Conservation (phyloP, 2,113 vertebrate species). For the Rattus norvegicus region DNA sequence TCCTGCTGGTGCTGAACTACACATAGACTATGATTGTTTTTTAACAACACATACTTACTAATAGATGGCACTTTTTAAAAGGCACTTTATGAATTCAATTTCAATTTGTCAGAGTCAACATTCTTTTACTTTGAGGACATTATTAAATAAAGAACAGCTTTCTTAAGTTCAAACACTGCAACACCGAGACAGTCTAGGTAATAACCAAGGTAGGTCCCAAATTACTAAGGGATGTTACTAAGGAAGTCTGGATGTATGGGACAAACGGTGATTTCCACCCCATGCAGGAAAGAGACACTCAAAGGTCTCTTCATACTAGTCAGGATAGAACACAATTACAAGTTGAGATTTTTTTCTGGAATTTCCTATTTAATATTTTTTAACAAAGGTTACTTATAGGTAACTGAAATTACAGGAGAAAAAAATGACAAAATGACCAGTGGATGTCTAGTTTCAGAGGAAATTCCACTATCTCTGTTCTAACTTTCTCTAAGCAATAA, state of each 20-base stretch:
- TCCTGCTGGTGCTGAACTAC: neutral
- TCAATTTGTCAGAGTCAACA: neutral
- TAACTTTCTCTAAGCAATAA: neutral
- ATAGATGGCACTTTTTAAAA: neutral
- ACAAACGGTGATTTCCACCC: neutral
- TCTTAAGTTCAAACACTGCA: neutral
- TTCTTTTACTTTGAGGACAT: neutral
- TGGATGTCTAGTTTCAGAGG: neutral
- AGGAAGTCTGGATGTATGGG: neutral
- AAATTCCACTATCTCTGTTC: neutral
- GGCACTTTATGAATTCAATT: neutral
- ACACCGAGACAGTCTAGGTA: neutral
- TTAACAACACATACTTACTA: neutral
- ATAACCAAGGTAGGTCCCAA: neutral
- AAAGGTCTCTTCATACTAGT: neutral
- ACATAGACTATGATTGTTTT: neutral
- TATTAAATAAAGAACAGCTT: neutral
- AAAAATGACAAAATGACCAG: neutral
- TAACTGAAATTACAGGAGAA: neutral
- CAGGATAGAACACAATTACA: neutral
- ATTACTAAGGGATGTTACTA: no score
- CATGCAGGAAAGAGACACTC: neutral
- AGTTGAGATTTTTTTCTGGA: neutral
- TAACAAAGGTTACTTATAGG: neutral
- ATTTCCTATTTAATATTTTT: neutral